These are phyloP conservation scores for Hymenopus coronatus DNA, from an alignment of 2,888 invertebrate species.

Conservation along the genomic window DNA sequence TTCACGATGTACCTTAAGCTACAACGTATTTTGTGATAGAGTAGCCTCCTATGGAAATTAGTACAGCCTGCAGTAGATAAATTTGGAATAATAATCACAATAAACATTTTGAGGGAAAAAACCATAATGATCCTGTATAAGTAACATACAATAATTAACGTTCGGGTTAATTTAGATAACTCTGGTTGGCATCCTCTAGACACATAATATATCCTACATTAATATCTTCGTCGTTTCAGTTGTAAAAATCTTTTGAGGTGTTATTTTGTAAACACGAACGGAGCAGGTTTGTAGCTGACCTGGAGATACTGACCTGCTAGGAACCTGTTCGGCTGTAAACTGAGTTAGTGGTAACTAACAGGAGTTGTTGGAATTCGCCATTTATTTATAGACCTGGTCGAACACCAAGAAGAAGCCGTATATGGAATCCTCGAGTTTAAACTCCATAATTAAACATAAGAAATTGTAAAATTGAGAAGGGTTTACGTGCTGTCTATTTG, in stretches of 20 bases:
- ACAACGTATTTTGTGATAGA: too few species aligned
- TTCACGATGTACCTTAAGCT: too few species aligned
- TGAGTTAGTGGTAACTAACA: background rate
- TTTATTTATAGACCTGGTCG: background rate
- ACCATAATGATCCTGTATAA: too few species aligned
- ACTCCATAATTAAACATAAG: background rate
- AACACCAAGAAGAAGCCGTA: background rate
- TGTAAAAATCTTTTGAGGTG: background rate
- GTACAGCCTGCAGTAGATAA: too few species aligned
- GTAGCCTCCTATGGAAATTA: too few species aligned
- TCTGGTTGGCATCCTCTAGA: too few species aligned
- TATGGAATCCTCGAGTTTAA: background rate
- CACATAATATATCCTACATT: too few species aligned
- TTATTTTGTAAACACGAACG: background rate
- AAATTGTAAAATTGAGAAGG: background rate
- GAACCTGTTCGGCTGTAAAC: background rate
- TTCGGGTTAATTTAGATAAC: too few species aligned
- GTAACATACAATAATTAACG: too few species aligned
- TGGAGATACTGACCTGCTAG: background rate
- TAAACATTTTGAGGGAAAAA: too few species aligned
- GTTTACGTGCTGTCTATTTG: background rate
- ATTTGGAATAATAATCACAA: too few species aligned
- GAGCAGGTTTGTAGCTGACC: background rate
- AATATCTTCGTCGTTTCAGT: too few species aligned
- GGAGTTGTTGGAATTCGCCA: background rate